Base-by-base conservation (phyloP, 1,140 invertebrate species). In the Trichonephila clavata region DNA sequence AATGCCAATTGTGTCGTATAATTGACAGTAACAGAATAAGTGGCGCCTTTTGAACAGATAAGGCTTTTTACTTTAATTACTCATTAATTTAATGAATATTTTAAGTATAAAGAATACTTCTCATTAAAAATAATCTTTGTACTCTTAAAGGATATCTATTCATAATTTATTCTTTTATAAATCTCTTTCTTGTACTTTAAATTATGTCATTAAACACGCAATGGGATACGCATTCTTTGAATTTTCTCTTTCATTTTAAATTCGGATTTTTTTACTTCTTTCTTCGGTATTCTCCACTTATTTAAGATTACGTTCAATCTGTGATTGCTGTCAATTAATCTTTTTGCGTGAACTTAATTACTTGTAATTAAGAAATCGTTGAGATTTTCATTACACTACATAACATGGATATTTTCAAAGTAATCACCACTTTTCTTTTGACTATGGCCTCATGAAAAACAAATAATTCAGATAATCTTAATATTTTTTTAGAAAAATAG, bases 251-350 rank as follows among this genome's bases (percentile, higher is more conserved):
- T 3, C 27, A 7, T 39, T 77, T 77, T 77, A 39, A 77, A 77
- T 3, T 50, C 50, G 50, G 0, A 50, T 50, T 50, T 50, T 43
- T 50, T 50, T 39, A 39, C 32, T 39, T 39, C 32, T 39, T 39
- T 39, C 32, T 50, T 50, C 1, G 10, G 10, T 50, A 50, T 39
- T 39, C 18, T 24, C 3, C 27, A 77, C 71, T 77, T 20, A 77
- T 77, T 6, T 77, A 13, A 77, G 24, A 32, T 16, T 77, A 18
- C 27, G 14, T 20, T 77, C 32, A 32, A 32, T 39, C 32, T 77
- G 18, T 77, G n/a, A 77, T 39, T 77, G 18, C 27, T 39, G 18
- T 77, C 32, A 77, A 77, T 77, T 77, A 77, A 77, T 77, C 71
- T 32, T 27, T n/a, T 32, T 39, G 32, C 27, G 27, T 18, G 16